phyloP scores from a whole-genome alignment of 1,140 invertebrate species.

The Phortica variegata region DNA sequence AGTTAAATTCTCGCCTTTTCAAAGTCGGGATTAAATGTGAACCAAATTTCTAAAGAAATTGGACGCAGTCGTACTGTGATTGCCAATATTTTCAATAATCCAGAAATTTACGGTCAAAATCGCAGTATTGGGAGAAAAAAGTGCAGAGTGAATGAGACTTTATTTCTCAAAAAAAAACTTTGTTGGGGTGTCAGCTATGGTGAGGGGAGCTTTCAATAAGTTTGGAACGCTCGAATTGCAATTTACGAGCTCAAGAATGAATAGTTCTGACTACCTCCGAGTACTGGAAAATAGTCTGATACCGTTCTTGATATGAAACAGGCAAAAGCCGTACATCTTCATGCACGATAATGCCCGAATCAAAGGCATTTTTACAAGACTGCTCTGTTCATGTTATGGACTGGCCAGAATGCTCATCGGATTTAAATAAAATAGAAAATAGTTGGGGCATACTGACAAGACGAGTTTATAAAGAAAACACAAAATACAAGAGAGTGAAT shows the following conservation, averaged over 20 bases:
- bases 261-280: slow-evolving; percentile 1
- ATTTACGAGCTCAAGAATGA: slow-evolving; percentile 5
- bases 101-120: too few relatives aligned
- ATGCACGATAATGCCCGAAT: slow-evolving; percentile 18
- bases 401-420: slow-evolving; percentile 10
- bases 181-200: slow-evolving; percentile 9
- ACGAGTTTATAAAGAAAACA: slow-evolving; percentile 5
- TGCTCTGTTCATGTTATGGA: slow-evolving; percentile 3
- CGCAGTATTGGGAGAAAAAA: too few relatives aligned
- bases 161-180: slow-evolving; percentile 11
- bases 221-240: slow-evolving; percentile 1
- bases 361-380: neutral
- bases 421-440: slow-evolving; percentile 24
- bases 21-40: too few relatives aligned
- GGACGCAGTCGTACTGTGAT: too few relatives aligned
- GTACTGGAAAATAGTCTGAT: slow-evolving; percentile 3
- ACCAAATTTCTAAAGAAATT: too few relatives aligned
- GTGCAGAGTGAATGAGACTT: too few relatives aligned
- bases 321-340: neutral
- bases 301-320: neutral
- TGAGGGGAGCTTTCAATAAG: slow-evolving; percentile 6
- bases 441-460: slow-evolving; percentile 16
- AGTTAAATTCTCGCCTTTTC: too few relatives aligned
- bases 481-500: slow-evolving; percentile 5
- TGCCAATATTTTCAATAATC: too few relatives aligned